phyloP scores from a whole-genome alignment of 2,888 invertebrate species.

The Limnephilus lunatus region DNA sequence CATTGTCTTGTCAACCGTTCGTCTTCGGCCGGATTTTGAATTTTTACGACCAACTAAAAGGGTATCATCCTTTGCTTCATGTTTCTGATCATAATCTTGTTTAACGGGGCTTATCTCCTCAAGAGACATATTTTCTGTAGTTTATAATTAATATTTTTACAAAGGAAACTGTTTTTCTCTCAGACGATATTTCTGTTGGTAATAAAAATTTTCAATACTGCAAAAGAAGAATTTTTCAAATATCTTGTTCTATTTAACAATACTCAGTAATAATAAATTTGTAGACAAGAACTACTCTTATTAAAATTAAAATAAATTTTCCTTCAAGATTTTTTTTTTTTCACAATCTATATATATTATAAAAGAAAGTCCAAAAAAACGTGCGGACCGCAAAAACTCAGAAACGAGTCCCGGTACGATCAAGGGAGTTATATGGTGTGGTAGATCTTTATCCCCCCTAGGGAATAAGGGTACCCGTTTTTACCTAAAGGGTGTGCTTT shows the following conservation, averaged over 20 bases:
- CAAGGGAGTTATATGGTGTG: too few relatives aligned
- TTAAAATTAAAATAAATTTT: not conserved
- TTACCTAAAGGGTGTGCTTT: too few relatives aligned
- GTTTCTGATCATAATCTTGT: not conserved
- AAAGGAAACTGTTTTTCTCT: not conserved
- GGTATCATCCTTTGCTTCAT: not conserved
- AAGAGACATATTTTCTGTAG: not conserved
- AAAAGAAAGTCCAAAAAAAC: too few relatives aligned
- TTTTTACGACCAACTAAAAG: not conserved
- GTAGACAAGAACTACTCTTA: not conserved
- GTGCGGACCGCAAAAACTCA: too few relatives aligned
- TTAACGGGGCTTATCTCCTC: not conserved
- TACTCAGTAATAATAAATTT: not conserved
- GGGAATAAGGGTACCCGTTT: too few relatives aligned
- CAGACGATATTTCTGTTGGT: not conserved
- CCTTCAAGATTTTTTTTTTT: too few relatives aligned
- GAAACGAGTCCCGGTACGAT: too few relatives aligned
- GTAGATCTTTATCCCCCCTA: too few relatives aligned
- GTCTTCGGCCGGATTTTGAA: slow-evolving; percentile 35
- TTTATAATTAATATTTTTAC: not conserved
- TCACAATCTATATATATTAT: too few relatives aligned
- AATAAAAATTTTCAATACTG: not conserved
- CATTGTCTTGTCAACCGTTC: slow-evolving; percentile 40
- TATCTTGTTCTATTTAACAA: not conserved
- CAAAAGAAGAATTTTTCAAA: not conserved